Evolutionary conservation across 2,113 vertebrate species (phyloP).

Genomic region (Eptesicus fuscus): DNA sequence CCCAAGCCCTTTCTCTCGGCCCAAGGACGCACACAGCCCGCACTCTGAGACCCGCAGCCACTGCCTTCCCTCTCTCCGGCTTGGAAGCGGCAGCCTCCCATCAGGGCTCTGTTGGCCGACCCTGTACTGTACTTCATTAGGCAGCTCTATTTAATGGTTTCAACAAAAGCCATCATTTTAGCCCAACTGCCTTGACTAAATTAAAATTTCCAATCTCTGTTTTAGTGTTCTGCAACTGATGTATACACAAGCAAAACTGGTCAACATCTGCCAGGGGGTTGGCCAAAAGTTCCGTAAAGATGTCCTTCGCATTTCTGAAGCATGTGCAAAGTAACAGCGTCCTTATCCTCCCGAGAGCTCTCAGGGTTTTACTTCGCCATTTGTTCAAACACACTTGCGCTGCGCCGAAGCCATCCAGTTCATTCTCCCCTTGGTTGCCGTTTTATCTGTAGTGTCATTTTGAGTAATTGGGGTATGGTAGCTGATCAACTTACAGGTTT

Average conservation of each 20-base stretch:
- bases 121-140: slow-evolving; percentile 88
- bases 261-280: slow-evolving; percentile 90
- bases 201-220: slow-evolving; percentile 91
- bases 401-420: slow-evolving; percentile 88
- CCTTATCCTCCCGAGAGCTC: slow-evolving; percentile 86
- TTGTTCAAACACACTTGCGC: slow-evolving; percentile 93
- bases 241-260: slow-evolving; percentile 88
- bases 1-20: slow-evolving; percentile 50
- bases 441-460: slow-evolving; percentile 94
- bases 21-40: slow-evolving; percentile 63
- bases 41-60: slow-evolving; percentile 59
- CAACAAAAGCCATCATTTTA: slow-evolving; percentile 90
- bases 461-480: slow-evolving; percentile 93
- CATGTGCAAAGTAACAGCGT: slow-evolving; percentile 89
- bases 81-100: slow-evolving; percentile 81
- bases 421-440: slow-evolving; percentile 97
- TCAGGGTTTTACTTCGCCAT: slow-evolving; percentile 92
- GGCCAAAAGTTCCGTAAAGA: slow-evolving; percentile 89
- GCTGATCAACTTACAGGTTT: slow-evolving; percentile 92
- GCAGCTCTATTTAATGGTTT: slow-evolving; percentile 89
- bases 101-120: slow-evolving; percentile 82
- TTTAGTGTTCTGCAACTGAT: slow-evolving; percentile 90
- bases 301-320: slow-evolving; percentile 88
- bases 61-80: slow-evolving; percentile 78
- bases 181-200: slow-evolving; percentile 91